These are phyloP conservation scores for Picathartes gymnocephalus DNA, from an alignment of 2,113 vertebrate species.

Conservation along the genomic window DNA sequence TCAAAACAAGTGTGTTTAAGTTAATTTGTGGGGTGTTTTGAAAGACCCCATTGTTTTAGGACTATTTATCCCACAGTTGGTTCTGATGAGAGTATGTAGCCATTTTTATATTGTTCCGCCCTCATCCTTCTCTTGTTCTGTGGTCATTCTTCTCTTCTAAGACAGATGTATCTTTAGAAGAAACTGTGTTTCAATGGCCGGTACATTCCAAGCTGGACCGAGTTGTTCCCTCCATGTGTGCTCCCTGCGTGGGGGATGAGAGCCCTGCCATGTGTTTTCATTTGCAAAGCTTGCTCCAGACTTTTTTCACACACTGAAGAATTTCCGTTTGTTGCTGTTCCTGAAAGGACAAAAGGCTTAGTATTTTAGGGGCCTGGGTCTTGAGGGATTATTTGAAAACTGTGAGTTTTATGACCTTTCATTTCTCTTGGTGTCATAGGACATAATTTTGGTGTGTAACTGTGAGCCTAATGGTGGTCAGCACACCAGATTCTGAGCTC, in stretches of 20 bases:
- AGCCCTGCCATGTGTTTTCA: background rate
- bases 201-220: background rate
- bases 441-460: background rate
- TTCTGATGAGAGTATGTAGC: background rate
- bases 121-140: background rate
- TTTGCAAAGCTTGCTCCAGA: background rate
- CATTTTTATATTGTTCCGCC: background rate
- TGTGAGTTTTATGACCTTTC: background rate
- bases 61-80: background rate
- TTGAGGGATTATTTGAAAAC: background rate
- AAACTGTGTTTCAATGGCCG: background rate
- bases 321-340: background rate
- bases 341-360: background rate
- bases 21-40: background rate
- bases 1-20: conserved; percentile 20
- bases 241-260: background rate
- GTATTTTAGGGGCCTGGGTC: background rate
- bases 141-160: background rate
- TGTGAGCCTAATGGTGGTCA: background rate
- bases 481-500: background rate
- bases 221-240: background rate
- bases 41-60: conserved; percentile 18
- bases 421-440: background rate
- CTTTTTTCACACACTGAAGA: background rate
- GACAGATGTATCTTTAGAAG: background rate